phyloP scores from a whole-genome alignment of 2,113 vertebrate genomes.

The Xenopus tropicalis region DNA sequence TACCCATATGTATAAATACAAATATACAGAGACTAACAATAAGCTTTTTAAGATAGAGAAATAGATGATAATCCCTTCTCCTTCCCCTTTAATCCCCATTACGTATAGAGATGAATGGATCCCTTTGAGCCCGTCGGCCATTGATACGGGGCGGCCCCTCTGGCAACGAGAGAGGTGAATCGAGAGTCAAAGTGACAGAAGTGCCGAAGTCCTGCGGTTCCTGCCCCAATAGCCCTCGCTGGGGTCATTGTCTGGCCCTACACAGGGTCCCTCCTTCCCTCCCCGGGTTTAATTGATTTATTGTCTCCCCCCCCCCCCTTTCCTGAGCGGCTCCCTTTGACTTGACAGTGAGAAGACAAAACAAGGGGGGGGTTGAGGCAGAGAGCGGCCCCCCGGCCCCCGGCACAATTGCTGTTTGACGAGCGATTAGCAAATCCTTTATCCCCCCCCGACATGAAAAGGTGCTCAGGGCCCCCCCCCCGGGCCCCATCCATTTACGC shows the following conservation, averaged over 20 bases:
- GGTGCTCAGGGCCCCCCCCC: neutral
- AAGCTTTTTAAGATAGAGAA: no score
- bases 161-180: neutral
- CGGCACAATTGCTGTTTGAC: constrained; percentile 18
- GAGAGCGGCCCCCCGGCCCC: neutral
- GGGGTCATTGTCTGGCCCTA: constrained; percentile 7
- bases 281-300: constrained; percentile 19
- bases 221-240: constrained; percentile 3
- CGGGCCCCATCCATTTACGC: neutral
- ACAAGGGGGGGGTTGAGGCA: neutral
- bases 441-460: constrained; percentile 16
- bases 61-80: neutral
- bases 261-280: neutral
- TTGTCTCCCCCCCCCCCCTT: constrained; percentile 2
- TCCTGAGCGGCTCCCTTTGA: constrained; percentile 16
- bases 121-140: neutral
- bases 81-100: neutral
- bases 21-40: no score
- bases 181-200: neutral
- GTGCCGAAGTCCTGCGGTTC: neutral
- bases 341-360: constrained; percentile 8
- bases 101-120: neutral
- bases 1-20: no score
- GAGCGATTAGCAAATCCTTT: constrained; percentile 13
- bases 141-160: neutral